Evolutionary conservation across 2,113 vertebrate species (phyloP).

Genomic region (Ageneiosus marmoratus): DNA sequence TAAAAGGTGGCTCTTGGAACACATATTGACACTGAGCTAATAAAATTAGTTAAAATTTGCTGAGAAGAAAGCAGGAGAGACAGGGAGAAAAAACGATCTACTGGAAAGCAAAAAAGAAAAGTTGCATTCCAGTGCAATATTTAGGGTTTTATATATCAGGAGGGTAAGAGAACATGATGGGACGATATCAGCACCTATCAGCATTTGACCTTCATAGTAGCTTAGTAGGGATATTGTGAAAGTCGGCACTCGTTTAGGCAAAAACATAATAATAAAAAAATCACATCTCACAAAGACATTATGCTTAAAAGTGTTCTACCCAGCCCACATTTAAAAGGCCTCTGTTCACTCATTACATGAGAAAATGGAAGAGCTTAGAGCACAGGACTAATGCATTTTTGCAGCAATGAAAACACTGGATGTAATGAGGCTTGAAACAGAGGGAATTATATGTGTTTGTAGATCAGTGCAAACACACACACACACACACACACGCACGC

Average conservation of each 20-base stretch:
- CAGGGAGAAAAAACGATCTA: background rate
- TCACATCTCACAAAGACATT: conserved; percentile 14
- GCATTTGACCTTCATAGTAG: conserved; percentile 49
- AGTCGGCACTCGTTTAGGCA: conserved; percentile 33
- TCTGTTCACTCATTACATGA: background rate
- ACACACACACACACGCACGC: background rate
- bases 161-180: conserved; percentile 44
- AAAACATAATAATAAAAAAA: no score
- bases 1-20: background rate
- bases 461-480: background rate
- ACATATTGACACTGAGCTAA: conserved; percentile 4
- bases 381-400: conserved; percentile 26
- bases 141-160: conserved; percentile 53
- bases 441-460: conserved; percentile 16
- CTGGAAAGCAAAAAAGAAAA: conserved; percentile 9
- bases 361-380: conserved; percentile 31
- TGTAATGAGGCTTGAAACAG: conserved; percentile 32
- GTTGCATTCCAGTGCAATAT: conserved; percentile 43
- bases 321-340: conserved; percentile 10
- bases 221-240: conserved; percentile 51
- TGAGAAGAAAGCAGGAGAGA: background rate
- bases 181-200: conserved; percentile 43
- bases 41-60: background rate
- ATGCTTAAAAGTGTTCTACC: conserved; percentile 18
- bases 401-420: conserved; percentile 20